Conservation (phyloP, 2,797 vertebrate genomes). For the Hydrolagus colliei region DNA sequence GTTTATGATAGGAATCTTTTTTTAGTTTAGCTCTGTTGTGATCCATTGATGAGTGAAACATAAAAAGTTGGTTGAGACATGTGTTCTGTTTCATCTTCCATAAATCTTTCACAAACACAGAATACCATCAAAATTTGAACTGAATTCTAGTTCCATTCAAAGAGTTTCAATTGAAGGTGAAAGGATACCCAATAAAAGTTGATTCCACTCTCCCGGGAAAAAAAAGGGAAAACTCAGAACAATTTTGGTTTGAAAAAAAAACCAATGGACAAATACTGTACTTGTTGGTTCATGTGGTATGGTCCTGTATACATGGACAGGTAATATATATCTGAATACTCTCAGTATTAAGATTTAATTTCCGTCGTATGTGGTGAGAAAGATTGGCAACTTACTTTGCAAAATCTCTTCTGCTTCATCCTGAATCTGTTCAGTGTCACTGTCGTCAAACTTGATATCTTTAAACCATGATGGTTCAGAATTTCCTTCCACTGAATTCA, state of each 20-base stretch:
- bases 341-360: not conserved
- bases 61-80: not conserved
- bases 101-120: not conserved
- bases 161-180: no score
- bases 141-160: no score
- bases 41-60: not conserved
- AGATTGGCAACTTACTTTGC: conserved; percentile 60
- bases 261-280: not conserved
- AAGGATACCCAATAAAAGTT: no score
- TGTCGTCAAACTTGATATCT: conserved; percentile 98
- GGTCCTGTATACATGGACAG: not conserved
- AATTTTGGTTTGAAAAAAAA: not conserved
- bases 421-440: conserved; percentile 86
- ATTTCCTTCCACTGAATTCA: conserved; percentile 92
- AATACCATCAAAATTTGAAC: no score
- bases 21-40: not conserved
- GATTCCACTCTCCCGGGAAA: not conserved
- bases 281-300: not conserved
- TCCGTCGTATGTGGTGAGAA: not conserved
- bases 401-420: conserved; percentile 82
- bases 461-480: conserved; percentile 98
- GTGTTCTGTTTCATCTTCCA: not conserved
- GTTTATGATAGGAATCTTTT: not conserved
- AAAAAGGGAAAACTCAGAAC: not conserved
- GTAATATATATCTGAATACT: not conserved